A percentile compares a stretch with the other conserved stretches of the same genome.
phyloP scores from a whole-genome alignment of 2,797 vertebrate genomes.

The Channa striata region DNA sequence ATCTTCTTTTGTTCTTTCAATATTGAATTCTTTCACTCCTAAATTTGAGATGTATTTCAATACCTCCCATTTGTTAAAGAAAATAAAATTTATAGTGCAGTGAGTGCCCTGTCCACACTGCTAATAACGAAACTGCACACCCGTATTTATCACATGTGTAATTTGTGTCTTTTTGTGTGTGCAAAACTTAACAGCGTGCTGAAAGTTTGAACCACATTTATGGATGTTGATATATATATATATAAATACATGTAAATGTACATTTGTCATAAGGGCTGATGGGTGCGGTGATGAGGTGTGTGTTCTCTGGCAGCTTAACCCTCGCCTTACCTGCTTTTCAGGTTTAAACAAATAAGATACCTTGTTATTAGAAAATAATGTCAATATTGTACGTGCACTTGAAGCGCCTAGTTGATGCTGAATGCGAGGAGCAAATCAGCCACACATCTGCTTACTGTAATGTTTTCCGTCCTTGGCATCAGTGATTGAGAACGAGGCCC shows the following conservation, averaged over 20 bases:
- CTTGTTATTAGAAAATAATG: background rate
- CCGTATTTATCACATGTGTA: background rate
- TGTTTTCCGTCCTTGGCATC: constrained; percentile 15
- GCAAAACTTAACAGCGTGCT: background rate
- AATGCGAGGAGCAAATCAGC: constrained; percentile 20
- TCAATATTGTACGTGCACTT: background rate
- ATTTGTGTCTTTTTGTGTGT: background rate
- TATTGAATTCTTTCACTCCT: background rate
- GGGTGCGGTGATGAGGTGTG: background rate
- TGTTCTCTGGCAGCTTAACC: background rate
- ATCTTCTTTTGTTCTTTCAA: background rate
- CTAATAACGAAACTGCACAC: background rate
- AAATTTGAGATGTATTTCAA: background rate
- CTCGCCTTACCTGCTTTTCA: constrained; percentile 20
- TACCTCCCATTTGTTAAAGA: constrained; percentile 6
- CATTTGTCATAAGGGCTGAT: background rate
- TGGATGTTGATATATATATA: too few relatives aligned
- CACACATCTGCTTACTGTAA: constrained; percentile 22
- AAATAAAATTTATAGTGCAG: background rate
- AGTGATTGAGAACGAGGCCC: constrained; percentile 21
- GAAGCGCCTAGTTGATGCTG: constrained; percentile 20
- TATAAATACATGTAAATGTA: background rate
- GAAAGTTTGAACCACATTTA: constrained; percentile 29
- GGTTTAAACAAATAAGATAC: background rate
- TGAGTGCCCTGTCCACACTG: background rate